Evolutionary conservation across 1,140 invertebrate genomes (phyloP), one percentile per base, ranked within the genome.

Genomic region (Bombus difficillimus): DNA sequence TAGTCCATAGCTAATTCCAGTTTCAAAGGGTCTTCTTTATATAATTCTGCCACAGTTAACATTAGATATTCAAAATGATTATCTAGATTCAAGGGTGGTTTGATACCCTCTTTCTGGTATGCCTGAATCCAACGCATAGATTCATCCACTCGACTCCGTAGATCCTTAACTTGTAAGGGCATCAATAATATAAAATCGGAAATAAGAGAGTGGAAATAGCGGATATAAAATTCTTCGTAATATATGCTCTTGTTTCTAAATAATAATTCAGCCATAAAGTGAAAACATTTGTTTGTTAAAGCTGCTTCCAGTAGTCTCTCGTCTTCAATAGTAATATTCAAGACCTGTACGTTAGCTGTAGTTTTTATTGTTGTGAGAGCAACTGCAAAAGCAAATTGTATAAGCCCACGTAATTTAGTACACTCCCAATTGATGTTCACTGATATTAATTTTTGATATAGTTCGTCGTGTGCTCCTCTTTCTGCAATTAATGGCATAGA

Each of bases 181-280:
- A 99, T 98, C 59, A 98, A 96, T 73, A 98, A 97, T 79, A 99
- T 98, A 89, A 99, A 99, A 94, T 99, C 98, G 1, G 98, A 98
- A 71, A 99, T 96, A 3, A 99, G 93, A 22, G 96, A 96, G 93
- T 99, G 99, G 59, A 99, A 96, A 76, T 98, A 96, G 68, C 97
- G 96, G 88, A 98, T 95, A 90, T 98, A 98, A 93, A 98, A 99
- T 93, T 98, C 97, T 94, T 98, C 98, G 84, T 96, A 96, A 88
- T 97, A 96, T 72, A 98, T 96, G 32, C 95, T 93, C 34, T 97
- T 96, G 82, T 96, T 97, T n/a, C 97, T 96, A 3, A 98, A 95
- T 72, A 99, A 94, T 37, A 97, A 95, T 68, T 97, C 96, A 25
- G 97, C 96, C 22, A 98, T 92, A 92, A 98, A 98, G 62, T 97